Evolutionary conservation across 2,888 invertebrate species (phyloP).

Genomic region (Plutella xylostella): DNA sequence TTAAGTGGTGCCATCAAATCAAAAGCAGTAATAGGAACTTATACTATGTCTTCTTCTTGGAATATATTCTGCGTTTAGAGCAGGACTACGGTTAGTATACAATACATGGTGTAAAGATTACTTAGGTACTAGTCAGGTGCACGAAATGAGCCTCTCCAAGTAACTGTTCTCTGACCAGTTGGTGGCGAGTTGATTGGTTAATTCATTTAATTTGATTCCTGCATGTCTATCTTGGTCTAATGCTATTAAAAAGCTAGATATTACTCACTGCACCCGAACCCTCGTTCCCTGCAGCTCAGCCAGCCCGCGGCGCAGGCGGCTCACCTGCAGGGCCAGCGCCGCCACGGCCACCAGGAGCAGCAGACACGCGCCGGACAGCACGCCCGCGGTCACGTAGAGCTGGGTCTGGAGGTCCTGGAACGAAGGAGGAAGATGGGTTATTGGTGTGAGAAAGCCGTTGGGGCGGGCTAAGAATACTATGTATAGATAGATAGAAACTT

Average conservation of each 20-base stretch:
- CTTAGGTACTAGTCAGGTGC: neutral
- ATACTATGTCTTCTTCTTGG: too few species aligned
- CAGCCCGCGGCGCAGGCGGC: slow-evolving; percentile 32
- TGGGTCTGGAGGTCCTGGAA: slow-evolving; percentile 34
- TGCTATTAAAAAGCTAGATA: too few species aligned
- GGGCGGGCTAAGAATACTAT: too few species aligned
- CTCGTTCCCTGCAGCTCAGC: slow-evolving; percentile 38
- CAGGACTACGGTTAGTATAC: too few species aligned
- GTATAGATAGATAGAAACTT: too few species aligned
- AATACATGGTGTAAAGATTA: too few species aligned
- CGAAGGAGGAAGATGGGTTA: neutral
- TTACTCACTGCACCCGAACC: slow-evolving; percentile 51
- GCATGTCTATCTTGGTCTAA: too few species aligned
- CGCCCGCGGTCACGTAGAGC: slow-evolving; percentile 26
- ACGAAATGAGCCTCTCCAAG: neutral
- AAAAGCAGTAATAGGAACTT: too few species aligned
- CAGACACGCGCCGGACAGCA: slow-evolving; percentile 36
- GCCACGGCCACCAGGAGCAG: slow-evolving; percentile 33
- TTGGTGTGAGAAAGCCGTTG: neutral
- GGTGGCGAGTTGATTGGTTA: too few species aligned
- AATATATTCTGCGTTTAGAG: too few species aligned
- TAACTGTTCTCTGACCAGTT: neutral
- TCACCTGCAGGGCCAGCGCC: slow-evolving; percentile 35
- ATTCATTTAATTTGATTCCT: too few species aligned
- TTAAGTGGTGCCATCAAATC: too few species aligned